Percentiles rank a stretch among this genome's conserved stretches.
These are phyloP conservation scores for Pseudolaguvia tuberculata DNA, from an alignment of 2,113 vertebrate species.

Conservation along the genomic window DNA sequence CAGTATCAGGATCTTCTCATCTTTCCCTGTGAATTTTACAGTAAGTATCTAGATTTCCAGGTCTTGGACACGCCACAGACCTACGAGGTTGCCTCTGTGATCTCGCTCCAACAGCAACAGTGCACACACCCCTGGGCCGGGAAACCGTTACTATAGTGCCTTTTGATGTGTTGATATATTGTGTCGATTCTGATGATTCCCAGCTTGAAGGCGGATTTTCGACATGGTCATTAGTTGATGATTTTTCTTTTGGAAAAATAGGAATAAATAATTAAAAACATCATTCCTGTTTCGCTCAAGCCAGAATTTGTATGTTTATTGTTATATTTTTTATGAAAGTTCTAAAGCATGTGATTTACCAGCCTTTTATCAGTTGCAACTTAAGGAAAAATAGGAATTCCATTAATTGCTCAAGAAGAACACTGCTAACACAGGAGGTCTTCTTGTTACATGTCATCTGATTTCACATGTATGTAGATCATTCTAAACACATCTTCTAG, in stretches of 20 bases:
- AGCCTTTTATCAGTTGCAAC: not conserved
- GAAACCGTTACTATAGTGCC: slow-evolving; percentile 23
- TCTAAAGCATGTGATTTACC: not conserved
- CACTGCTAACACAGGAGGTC: no score
- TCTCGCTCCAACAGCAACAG: slow-evolving; percentile 53
- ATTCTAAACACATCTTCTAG: no score
- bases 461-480: no score
- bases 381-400: not conserved
- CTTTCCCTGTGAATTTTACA: slow-evolving; percentile 7
- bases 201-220: slow-evolving; percentile 38
- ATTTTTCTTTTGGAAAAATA: no score
- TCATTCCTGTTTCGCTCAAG: no score
- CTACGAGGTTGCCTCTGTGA: slow-evolving; percentile 49
- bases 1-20: not conserved
- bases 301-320: no score
- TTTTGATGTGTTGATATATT: slow-evolving; percentile 45
- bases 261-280: no score
- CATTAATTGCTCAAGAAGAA: not conserved
- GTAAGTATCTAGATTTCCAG: slow-evolving; percentile 30
- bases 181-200: slow-evolving; percentile 44
- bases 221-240: slow-evolving; percentile 22
- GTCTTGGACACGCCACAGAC: slow-evolving; percentile 35
- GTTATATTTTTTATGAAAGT: not conserved
- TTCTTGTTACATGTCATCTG: no score
- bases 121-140: slow-evolving; percentile 21